These are phyloP conservation scores for Apaloderma vittatum DNA, from an alignment of 2,113 vertebrate genomes.

Conservation along the genomic window DNA sequence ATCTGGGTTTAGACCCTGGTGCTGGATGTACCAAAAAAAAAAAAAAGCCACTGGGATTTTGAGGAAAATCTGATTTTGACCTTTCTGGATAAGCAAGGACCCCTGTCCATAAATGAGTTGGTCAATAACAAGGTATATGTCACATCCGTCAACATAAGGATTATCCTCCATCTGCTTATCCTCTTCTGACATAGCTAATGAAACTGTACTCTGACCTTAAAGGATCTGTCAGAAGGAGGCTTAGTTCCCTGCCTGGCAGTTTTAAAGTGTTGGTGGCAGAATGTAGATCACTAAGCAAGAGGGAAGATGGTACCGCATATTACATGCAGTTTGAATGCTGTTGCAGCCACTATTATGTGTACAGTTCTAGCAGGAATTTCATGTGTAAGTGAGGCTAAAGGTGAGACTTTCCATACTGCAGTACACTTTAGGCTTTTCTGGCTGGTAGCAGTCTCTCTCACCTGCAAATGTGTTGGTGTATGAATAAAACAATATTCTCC, in stretches of 20 bases:
- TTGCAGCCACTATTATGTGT: neutral
- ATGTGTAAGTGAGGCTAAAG: neutral
- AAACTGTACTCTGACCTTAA: slow-evolving; percentile 7
- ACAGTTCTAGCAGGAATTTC: neutral
- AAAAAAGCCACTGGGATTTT: neutral
- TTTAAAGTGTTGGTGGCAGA: neutral
- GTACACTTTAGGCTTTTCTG: neutral
- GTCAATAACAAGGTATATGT: slow-evolving; percentile 30
- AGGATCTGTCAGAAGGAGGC: neutral
- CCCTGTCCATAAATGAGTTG: neutral
- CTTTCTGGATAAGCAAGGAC: neutral
- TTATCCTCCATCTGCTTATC: slow-evolving; percentile 22
- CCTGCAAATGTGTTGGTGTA: neutral
- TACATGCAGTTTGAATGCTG: neutral
- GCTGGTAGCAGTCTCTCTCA: neutral
- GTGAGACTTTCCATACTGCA: neutral
- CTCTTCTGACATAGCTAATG: slow-evolving; percentile 9
- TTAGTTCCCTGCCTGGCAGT: neutral
- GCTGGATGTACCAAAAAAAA: neutral
- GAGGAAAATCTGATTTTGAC: slow-evolving; percentile 11
- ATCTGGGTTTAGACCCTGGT: neutral
- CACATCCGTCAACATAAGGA: slow-evolving; percentile 1
- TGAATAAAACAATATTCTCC: neutral
- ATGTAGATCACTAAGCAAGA: neutral
- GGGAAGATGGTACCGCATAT: neutral